Evolutionary conservation across 2,888 invertebrate species (phyloP), one percentile per base, ranked within the genome.

Genomic region (Folsomia manolachei): DNA sequence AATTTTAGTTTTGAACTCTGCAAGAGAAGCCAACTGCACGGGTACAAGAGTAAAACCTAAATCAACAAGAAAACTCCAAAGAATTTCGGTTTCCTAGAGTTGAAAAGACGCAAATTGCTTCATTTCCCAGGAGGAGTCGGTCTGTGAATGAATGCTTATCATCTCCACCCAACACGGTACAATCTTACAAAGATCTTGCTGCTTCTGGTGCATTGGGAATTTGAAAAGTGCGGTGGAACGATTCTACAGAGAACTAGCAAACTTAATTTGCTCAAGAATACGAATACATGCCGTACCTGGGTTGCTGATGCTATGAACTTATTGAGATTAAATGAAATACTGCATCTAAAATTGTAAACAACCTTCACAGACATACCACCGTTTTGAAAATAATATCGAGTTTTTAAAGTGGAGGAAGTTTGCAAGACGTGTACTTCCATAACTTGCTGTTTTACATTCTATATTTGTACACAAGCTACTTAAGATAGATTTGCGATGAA

Each of bases 61-160:
- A 19, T 56, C 56, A 56, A 56, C 21, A 56, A 56, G 56, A 56
- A 56, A 19, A 7, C 7, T 14, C n/a, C 7, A 14, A 18, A 14
- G n/a, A n/a, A 19, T 19, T 19, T 14, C 7, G 56, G n/a, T 4
- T 56, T 56, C n/a, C 11, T 14, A n/a, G 14, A 39, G 4, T 39
- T 39, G 14, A 66, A 21, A 27, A 51, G 65, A 66, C 39, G 23
- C 65, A 66, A 66, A 66, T 66, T 66, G 52, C 65, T 66, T 66
- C 21, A 66, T 66, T 66, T 66, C 65, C 65, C 65, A 51, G 23
- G 65, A 39, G 65, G n/a, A n/a, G n/a, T n/a, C n/a, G n/a, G n/a
- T 27, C 27, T 64, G 39, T 21, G 56, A 7, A 56, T n/a, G 21
- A 56, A 56, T 14, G 56, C 21, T 21, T 56, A 56, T 56, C 56